Conservation (phyloP, 1,140 invertebrate species). For the Saxidomus purpurata region DNA sequence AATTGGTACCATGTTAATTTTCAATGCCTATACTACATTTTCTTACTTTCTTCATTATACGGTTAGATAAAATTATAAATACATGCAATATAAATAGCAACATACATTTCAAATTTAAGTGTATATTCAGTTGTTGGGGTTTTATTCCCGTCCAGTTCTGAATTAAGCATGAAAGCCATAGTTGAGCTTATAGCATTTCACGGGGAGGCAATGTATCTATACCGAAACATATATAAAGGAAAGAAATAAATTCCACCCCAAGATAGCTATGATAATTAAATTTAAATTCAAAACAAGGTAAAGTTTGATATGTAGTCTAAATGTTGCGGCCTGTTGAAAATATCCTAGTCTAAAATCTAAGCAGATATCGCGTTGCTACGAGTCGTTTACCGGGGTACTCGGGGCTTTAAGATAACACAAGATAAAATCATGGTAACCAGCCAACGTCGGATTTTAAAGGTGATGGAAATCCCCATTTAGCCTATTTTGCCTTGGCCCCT, state of each 20-base stretch:
- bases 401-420: constrained; percentile 42
- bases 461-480: constrained; percentile 65
- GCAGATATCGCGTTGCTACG: constrained; percentile 53
- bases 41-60: no score
- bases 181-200: no score
- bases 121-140: no score
- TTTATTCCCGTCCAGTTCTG: no score
- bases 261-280: constrained; percentile 1
- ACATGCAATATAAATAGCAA: no score
- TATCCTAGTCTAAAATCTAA: constrained; percentile 5
- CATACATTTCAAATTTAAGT: no score
- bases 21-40: no score
- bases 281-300: constrained; percentile 2
- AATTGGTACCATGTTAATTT: no score
- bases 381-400: constrained; percentile 20
- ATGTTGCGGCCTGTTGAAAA: neutral
- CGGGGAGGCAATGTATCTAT: no score
- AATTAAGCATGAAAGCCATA: no score
- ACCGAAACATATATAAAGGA: neutral
- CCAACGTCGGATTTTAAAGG: constrained; percentile 63
- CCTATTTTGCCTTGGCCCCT: constrained; percentile 57
- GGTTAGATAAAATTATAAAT: no score
- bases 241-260: neutral
- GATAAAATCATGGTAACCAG: constrained; percentile 52
- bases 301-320: neutral